These are phyloP conservation scores for Sebastes vulpes DNA, from an alignment of 2,797 vertebrate species.

Conservation along the genomic window DNA sequence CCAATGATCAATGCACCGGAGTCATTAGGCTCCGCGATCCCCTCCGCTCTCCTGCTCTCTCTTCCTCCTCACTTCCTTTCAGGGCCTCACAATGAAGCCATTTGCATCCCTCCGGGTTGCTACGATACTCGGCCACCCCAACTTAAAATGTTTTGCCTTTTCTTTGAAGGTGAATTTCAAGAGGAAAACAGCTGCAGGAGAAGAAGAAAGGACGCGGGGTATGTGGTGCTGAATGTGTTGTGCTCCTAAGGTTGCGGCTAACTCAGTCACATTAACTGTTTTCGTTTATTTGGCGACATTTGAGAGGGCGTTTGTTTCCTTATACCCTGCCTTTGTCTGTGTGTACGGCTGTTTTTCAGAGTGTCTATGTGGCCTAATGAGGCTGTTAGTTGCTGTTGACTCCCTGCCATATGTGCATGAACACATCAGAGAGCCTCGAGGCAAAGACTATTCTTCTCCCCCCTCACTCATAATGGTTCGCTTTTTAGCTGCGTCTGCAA, in stretches of 20 bases:
- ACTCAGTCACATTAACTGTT: slow-evolving; percentile 24
- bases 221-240: slow-evolving; percentile 10
- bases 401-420: slow-evolving; percentile 61
- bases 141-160: slow-evolving; percentile 72
- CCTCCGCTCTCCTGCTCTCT: slow-evolving; percentile 38
- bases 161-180: slow-evolving; percentile 70
- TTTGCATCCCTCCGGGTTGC: slow-evolving; percentile 81
- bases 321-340: slow-evolving; percentile 33
- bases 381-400: slow-evolving; percentile 62
- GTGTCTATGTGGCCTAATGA: slow-evolving; percentile 66
- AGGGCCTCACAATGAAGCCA: slow-evolving; percentile 75
- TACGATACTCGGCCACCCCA: slow-evolving; percentile 72
- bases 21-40: slow-evolving; percentile 49
- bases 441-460: slow-evolving; percentile 16
- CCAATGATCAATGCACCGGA: slow-evolving; percentile 50
- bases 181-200: slow-evolving; percentile 60
- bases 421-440: slow-evolving; percentile 57
- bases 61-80: slow-evolving; percentile 64
- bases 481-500: slow-evolving; percentile 37
- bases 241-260: slow-evolving; percentile 5
- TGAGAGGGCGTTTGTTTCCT: slow-evolving; percentile 15
- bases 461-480: slow-evolving; percentile 40
- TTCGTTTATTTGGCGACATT: slow-evolving; percentile 49
- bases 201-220: slow-evolving; percentile 9
- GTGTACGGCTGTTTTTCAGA: slow-evolving; percentile 29